Conservation (phyloP, 2,113 vertebrate genomes). For the Coregonus clupeaformis region DNA sequence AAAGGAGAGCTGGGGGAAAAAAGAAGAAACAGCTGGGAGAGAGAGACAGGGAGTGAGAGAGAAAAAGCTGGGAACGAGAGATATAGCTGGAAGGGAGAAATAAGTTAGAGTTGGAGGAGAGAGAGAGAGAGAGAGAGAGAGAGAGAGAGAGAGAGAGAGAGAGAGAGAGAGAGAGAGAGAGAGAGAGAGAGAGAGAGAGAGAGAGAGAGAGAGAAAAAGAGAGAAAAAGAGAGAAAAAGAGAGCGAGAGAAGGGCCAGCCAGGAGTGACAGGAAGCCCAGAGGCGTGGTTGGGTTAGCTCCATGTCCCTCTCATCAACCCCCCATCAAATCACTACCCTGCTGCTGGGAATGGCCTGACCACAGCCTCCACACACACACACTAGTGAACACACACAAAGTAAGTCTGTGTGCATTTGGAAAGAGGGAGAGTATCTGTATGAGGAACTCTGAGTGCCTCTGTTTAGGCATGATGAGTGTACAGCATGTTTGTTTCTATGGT, state of each 20-base stretch:
- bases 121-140: too few species aligned
- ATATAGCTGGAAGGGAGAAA: too few species aligned
- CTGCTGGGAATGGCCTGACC: slow-evolving; percentile 62
- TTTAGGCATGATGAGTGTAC: neutral
- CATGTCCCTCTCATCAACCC: slow-evolving; percentile 16
- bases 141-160: slow-evolving; percentile 7
- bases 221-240: too few species aligned
- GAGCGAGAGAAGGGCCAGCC: slow-evolving; percentile 20
- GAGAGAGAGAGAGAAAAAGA: slow-evolving; percentile 27
- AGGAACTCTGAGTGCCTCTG: neutral
- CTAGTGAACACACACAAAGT: too few species aligned
- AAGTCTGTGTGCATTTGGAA: neutral
- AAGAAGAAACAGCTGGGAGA: neutral
- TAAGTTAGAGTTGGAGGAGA: too few species aligned
- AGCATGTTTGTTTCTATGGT: neutral
- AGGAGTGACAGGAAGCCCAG: slow-evolving; percentile 63
- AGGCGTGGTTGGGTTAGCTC: slow-evolving; percentile 59
- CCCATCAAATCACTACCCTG: slow-evolving; percentile 48
- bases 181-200: neutral
- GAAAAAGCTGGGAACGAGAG: neutral
- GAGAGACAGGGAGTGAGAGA: slow-evolving; percentile 31
- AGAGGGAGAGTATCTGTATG: neutral
- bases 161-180: too few species aligned
- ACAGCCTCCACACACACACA: slow-evolving; percentile 31
- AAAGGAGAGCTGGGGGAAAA: too few species aligned